Conservation (phyloP, 2,113 vertebrate genomes). For the Anarrhichthys ocellatus region DNA sequence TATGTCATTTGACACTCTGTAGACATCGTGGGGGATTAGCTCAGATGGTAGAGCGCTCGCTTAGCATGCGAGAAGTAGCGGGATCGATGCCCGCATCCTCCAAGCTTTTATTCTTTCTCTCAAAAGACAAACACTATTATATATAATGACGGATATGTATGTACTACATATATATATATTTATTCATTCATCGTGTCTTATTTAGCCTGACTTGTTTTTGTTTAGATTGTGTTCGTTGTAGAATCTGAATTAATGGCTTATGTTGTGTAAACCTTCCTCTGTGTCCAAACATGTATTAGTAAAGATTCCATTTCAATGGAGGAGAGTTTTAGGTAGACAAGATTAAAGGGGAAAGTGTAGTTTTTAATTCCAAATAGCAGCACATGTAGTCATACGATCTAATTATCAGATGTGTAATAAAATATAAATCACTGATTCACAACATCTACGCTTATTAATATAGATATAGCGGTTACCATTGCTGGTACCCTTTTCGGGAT, state of each 20-base stretch:
- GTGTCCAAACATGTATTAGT: no score
- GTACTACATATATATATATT: neutral
- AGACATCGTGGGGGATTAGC: constrained; percentile 79
- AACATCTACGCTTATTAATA: neutral
- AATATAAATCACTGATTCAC: neutral
- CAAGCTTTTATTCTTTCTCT: constrained; percentile 10
- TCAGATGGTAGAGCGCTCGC: constrained; percentile 89
- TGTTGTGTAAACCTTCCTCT: no score
- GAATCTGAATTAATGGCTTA: no score
- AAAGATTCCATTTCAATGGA: no score
- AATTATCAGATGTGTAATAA: neutral
- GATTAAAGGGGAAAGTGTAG: no score
- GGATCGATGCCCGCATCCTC: constrained; percentile 77
- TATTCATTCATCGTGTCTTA: neutral
- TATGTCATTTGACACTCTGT: no score
- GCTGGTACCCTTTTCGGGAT: neutral
- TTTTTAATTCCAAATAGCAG: no score
- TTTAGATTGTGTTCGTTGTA: no score
- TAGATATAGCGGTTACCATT: neutral
- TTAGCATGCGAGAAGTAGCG: constrained; percentile 85
- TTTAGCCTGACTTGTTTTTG: no score
- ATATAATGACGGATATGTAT: neutral
- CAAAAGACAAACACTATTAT: neutral
- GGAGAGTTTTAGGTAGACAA: no score
- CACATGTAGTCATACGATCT: no score